A percentile compares a stretch with the other conserved stretches of the same genome.
Conservation (phyloP, 2,888 invertebrate genomes). For the Drosophila setosimentum region DNA sequence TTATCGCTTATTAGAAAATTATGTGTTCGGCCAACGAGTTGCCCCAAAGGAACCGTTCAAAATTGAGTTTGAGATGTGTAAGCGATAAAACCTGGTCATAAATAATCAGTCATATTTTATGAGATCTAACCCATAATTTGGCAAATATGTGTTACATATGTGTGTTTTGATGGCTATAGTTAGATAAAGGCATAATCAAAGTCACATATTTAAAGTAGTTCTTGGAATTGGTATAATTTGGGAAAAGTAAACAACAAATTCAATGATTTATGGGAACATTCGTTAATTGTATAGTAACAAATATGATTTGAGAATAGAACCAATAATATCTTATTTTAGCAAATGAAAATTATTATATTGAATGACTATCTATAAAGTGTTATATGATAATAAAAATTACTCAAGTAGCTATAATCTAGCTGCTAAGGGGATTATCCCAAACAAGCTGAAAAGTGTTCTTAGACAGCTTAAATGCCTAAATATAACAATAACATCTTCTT, state of each 20-base stretch:
- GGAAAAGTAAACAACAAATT: neutral
- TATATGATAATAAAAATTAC: neutral
- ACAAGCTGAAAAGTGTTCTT: neutral
- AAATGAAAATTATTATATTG: neutral
- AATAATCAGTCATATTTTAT: constrained; percentile 50
- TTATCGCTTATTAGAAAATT: constrained; percentile 80
- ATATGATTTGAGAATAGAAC: neutral
- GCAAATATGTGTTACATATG: constrained; percentile 46
- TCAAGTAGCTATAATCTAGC: neutral
- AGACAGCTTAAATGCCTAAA: neutral
- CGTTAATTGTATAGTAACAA: neutral
- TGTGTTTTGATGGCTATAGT: constrained; percentile 24
- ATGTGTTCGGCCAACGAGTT: constrained; percentile 46
- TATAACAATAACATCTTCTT: neutral
- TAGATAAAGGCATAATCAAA: constrained; percentile 13
- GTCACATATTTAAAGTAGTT: constrained; percentile 9
- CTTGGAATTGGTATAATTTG: neutral
- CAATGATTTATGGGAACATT: neutral
- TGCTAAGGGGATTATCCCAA: neutral
- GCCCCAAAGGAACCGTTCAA: constrained; percentile 12
- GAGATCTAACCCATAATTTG: constrained; percentile 57
- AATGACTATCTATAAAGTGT: neutral
- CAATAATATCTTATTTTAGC: neutral
- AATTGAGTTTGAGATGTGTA: constrained; percentile 24
- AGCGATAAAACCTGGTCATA: constrained; percentile 46